Evolutionary conservation across 2,888 invertebrate species (phyloP), one percentile per base, ranked within the genome.

Genomic region (Nudaria mundana): DNA sequence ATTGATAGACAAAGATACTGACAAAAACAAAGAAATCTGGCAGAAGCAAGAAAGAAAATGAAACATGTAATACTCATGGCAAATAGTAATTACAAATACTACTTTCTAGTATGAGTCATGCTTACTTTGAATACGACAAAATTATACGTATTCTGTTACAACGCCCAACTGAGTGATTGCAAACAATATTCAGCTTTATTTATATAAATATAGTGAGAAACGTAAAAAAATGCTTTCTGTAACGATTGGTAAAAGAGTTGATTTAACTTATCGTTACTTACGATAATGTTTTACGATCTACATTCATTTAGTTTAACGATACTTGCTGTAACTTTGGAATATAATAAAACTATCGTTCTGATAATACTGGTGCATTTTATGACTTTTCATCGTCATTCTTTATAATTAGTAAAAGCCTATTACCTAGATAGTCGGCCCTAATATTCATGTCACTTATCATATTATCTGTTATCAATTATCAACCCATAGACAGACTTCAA

Each of bases 71-170:
- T 18, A 30, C 37, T 33, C 30, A 49, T 25, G 35, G 38, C 52
- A 54, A 45, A 57, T 49, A 57, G 48, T 51, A 56, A 47, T 54
- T 48, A 57, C 34, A 48, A 39, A 48, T 48, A 48, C 52, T 48
- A 58, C 61, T 68, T 66, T 65, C 65, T 65, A 63, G 50, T 47
- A 44, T 64, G 63, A 63, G 41, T 66, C 64, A 60, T 44, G 30
- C 34, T 5, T 47, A 45, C 39, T 48, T 48, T 47, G 39, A 45
- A 42, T 40, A 37, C 43, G 43, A 44, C 48, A 47, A 52, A 48
- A 53, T 51, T 31, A 35, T 33, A 37, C 14, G n/a, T n/a, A n/a
- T n/a, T 28, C 38, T 46, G 40, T 44, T 44, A 39, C 37, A 48
- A 48, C 36, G 33, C 39, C 36, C 40, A 40, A 31, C 41, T 20